A percentile compares a stretch with the other conserved stretches of the same genome.
Conservation (phyloP, 2,888 invertebrate species). For the Psylliodes chrysocephalus region DNA sequence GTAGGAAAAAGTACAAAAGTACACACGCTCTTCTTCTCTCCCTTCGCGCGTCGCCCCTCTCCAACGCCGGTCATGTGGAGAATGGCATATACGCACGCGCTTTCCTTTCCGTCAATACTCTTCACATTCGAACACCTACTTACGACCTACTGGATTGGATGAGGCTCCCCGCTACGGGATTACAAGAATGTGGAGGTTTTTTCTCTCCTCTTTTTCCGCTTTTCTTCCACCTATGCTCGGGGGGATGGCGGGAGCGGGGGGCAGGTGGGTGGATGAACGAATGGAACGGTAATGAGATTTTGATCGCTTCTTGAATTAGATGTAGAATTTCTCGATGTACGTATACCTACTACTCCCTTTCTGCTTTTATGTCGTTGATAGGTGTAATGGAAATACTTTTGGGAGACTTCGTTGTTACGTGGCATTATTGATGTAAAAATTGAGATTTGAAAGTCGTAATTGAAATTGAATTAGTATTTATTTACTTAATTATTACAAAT, state of each 20-base stretch:
- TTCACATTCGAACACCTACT: slow-evolving; percentile 64
- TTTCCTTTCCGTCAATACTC: slow-evolving; percentile 61
- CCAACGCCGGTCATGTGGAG: slow-evolving; percentile 57
- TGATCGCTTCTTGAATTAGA: slow-evolving; percentile 35
- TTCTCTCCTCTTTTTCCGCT: slow-evolving; percentile 21
- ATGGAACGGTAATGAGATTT: slow-evolving; percentile 33
- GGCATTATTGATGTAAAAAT: too few species aligned
- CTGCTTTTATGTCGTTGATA: slow-evolving; percentile 23
- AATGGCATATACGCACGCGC: slow-evolving; percentile 60
- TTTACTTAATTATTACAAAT: too few species aligned
- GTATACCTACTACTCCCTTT: too few species aligned
- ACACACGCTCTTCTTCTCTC: slow-evolving; percentile 58
- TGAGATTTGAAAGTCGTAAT: too few species aligned
- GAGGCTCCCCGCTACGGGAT: slow-evolving; percentile 29
- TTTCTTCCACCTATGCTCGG: slow-evolving; percentile 31
- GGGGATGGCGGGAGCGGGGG: slow-evolving; percentile 3
- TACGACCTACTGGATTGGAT: slow-evolving; percentile 58
- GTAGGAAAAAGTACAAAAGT: slow-evolving; percentile 62
- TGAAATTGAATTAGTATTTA: too few species aligned
- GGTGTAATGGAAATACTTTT: slow-evolving; percentile 26
- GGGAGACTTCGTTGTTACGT: neutral
- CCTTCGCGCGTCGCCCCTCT: slow-evolving; percentile 40
- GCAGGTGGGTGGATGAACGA: slow-evolving; percentile 25
- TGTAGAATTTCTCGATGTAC: slow-evolving; percentile 29
- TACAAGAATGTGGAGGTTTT: slow-evolving; percentile 31